These are phyloP conservation scores for Malurus melanocephalus DNA, from an alignment of 2,113 vertebrate genomes.

Conservation along the genomic window DNA sequence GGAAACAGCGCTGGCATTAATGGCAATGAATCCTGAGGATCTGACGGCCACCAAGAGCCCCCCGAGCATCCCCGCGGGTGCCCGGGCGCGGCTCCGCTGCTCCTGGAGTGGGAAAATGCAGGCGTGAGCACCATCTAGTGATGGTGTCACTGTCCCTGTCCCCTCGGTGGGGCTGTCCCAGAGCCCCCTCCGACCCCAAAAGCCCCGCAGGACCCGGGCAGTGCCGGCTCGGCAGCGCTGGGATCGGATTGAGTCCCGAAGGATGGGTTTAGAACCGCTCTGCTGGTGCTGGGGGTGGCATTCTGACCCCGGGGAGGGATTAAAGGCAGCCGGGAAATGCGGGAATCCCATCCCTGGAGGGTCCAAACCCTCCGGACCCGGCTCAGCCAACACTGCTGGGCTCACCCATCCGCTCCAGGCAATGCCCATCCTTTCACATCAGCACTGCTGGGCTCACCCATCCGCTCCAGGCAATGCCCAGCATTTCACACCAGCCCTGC, in stretches of 20 bases:
- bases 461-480: neutral
- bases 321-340: neutral
- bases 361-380: neutral
- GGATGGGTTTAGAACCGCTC: rapidly evolving
- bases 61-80: neutral
- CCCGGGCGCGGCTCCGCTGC: neutral
- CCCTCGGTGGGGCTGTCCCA: neutral
- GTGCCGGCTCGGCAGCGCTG: rapidly evolving
- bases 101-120: constrained; percentile 1
- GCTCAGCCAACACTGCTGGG: neutral
- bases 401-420: neutral
- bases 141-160: neutral
- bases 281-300: rapidly evolving
- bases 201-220: rapidly evolving
- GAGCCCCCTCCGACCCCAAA: neutral
- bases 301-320: neutral
- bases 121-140: constrained; percentile 65
- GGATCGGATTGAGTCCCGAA: rapidly evolving
- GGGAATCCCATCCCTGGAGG: neutral
- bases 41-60: neutral
- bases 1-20: rapidly evolving
- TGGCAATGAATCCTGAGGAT: rapidly evolving
- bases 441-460: rapidly evolving
- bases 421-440: too few relatives aligned
- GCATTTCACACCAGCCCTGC: neutral